These are phyloP conservation scores for Cettia cetti DNA, from an alignment of 2,113 vertebrate genomes.

Conservation along the genomic window DNA sequence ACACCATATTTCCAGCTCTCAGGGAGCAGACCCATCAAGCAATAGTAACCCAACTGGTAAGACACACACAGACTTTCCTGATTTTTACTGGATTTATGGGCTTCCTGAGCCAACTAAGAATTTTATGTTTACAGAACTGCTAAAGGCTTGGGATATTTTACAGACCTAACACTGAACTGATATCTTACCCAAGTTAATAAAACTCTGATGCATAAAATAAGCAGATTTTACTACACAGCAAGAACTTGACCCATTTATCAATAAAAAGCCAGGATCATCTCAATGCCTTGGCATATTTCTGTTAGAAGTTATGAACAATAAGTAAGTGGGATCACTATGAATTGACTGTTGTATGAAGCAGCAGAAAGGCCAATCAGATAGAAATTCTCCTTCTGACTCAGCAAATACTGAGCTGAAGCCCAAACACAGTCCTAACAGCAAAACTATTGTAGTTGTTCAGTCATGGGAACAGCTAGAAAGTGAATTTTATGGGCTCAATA, in stretches of 20 bases:
- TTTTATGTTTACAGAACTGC: conserved; percentile 6
- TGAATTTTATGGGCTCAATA: background rate
- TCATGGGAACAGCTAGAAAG: background rate
- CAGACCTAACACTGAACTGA: background rate
- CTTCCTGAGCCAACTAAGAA: background rate
- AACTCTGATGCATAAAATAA: background rate
- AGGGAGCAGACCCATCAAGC: background rate
- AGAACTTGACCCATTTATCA: background rate
- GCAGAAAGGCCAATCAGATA: background rate
- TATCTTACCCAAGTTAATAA: background rate
- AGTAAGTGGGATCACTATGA: background rate
- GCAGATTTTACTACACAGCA: background rate
- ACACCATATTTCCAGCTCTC: background rate
- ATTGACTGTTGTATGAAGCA: background rate
- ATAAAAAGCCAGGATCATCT: background rate
- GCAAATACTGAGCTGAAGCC: background rate
- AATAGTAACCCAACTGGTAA: background rate
- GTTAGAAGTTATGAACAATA: background rate
- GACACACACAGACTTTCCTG: background rate
- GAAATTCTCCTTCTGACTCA: background rate
- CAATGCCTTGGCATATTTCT: background rate
- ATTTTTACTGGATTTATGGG: conserved; percentile 2
- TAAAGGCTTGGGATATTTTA: conserved; percentile 12
- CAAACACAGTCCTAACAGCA: background rate
- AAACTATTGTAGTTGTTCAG: background rate